Base-by-base conservation (phyloP, 2,888 invertebrate species). In the Laspeyria flexula region DNA sequence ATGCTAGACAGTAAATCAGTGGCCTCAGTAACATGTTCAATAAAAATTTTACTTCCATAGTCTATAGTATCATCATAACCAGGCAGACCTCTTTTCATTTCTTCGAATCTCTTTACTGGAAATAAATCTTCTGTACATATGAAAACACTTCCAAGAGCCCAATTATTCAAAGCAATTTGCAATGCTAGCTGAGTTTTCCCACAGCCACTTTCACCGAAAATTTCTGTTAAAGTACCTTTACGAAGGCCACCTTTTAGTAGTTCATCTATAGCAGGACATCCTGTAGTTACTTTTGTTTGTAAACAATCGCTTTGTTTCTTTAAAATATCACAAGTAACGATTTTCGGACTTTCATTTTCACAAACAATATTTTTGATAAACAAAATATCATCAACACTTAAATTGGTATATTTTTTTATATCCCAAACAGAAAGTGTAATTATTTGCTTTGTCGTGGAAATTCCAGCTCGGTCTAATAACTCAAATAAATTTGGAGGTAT, bases 171-270 rank as follows among this genome's bases (percentile, higher is more conserved):
- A 27, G 95, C 93, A 21, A 96, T 81, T 83, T 96, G 96, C 41
- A 97, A 86, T 62, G 95, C 95, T 34, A 97, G 76, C 80, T 97
- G 97, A 0, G 97, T 97, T 90, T 97, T 97, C 4, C 97, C 97
- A 67, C 94, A 93, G 11, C 96, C 96, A 87, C 96, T 96, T 81
- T 95, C 95, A n/a, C 97, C 97, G 78, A 94, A 95, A 65, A 97
- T 89, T 92, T 97, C 97, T 47, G 95, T 95, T 42, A 97, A 92
- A 18, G 96, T 95, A 59, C 94, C 93, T 63, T 86, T 86, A 37
- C 94, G 86, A 50, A 97, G 90, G 23, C 97, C 97, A 48, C 96
- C 96, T 64, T 86, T 83, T 15, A 96, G 79, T 55, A 94, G 78
- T 23, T 71, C 71, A 79, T 97, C 95, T 43, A 97, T 85, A 43